These are phyloP conservation scores for Notarius lentiginosus DNA, from an alignment of 2,113 vertebrate species.

Conservation along the genomic window DNA sequence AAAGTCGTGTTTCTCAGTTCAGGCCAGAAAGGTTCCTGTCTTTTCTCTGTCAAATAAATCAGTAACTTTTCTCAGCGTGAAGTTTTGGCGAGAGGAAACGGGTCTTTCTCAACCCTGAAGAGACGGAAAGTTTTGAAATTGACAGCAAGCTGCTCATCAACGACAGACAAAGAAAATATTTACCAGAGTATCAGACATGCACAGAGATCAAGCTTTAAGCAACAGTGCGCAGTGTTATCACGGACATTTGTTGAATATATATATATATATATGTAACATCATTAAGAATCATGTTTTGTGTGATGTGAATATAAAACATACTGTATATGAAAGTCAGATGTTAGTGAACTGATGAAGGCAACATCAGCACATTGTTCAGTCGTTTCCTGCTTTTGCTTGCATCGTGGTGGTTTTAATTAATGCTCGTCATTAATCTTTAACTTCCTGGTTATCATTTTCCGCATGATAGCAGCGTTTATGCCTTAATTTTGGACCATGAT, in stretches of 20 bases:
- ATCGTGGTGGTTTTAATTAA: background rate
- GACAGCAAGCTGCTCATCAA: constrained; percentile 19
- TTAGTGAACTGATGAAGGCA: background rate
- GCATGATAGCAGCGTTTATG: background rate
- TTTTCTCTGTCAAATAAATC: background rate
- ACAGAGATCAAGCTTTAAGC: background rate
- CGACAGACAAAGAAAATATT: constrained; percentile 32
- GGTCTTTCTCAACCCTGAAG: background rate
- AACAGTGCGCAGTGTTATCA: background rate
- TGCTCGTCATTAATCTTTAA: background rate
- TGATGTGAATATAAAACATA: background rate
- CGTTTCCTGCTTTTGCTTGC: background rate
- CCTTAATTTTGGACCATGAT: background rate
- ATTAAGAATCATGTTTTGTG: background rate
- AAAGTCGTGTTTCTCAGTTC: background rate
- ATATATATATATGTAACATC: background rate
- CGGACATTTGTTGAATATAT: background rate
- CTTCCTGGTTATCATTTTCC: background rate
- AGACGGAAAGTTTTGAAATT: constrained; percentile 18
- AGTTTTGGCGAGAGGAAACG: constrained; percentile 3
- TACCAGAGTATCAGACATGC: background rate
- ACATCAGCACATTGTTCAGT: background rate
- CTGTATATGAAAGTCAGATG: background rate
- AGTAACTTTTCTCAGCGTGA: background rate
- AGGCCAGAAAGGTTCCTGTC: background rate